Base-by-base conservation (phyloP, 2,888 invertebrate genomes). In the Hylaea fasciaria region DNA sequence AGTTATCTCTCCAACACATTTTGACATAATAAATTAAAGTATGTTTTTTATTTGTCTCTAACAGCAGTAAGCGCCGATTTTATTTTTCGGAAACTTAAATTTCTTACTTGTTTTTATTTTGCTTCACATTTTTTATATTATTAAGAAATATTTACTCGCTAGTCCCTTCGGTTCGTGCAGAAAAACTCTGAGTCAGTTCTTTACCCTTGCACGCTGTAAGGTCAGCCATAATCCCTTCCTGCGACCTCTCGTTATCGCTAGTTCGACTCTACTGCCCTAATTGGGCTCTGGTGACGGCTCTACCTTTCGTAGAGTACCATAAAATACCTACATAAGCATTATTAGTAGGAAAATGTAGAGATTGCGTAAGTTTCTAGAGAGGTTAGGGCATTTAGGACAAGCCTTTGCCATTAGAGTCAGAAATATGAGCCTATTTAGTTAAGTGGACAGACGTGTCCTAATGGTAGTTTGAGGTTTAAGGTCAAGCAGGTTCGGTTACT, bases 191-290 rank as follows among this genome's bases (percentile, higher is more conserved):
- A 43, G 7, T 51, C 29, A 43, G 41, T 40, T 11, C 12, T 49
- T 28, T n/a, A 9, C n/a, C 14, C 29, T 10, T 39, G 16, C 35
- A 12, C 40, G 14, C 45, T 58, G 56, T 48, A 44, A 56, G 52
- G 56, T 53, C 56, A 48, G 39, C 56, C 32, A 44, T 57, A 68
- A 57, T 57, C 52, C 61, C 39, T 68, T 41, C 37, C 72, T 66
- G 65, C 66, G 74, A 63, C 78, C 74, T 73, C 75, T 78, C 72
- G 75, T 79, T 79, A 78, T 74, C 73, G 73, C 56, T 41, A 39
- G 39, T 29, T 54, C 52, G 44, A 44, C 56, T 46, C 56, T 58
- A 37, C 57, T 61, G 66, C 68, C 43, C 48, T 60, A 60, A 60
- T 60, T 60, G 54, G 60, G 41, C 46, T 22, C 22, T 3, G 5